A percentile compares a stretch with the other conserved stretches of the same genome.
Evolutionary conservation across 2,888 invertebrate species (phyloP).

Genomic region (Coronaproctus castanopsis): DNA sequence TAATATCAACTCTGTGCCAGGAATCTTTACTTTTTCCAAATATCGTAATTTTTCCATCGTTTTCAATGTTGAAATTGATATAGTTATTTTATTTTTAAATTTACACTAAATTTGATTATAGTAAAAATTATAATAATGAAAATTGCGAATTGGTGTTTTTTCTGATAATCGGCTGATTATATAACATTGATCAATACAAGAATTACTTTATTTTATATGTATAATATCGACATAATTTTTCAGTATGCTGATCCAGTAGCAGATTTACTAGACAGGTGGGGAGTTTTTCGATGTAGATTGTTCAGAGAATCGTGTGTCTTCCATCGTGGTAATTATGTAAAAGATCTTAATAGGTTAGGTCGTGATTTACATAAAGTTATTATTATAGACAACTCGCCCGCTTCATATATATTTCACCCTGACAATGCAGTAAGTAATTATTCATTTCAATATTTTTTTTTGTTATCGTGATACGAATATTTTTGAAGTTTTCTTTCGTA

Average conservation of each 20-base stretch:
- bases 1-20: too few species aligned
- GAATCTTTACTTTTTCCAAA: too few species aligned
- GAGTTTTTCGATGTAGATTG: conserved; percentile 82
- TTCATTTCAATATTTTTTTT: background rate
- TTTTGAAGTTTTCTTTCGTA: background rate
- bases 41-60: too few species aligned
- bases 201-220: too few species aligned
- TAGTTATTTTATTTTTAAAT: too few species aligned
- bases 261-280: conserved; percentile 92
- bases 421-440: conserved; percentile 82
- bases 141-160: too few species aligned
- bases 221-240: too few species aligned
- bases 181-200: too few species aligned
- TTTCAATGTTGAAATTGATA: too few species aligned
- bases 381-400: conserved; percentile 98
- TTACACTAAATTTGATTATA: too few species aligned
- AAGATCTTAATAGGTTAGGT: conserved; percentile 94
- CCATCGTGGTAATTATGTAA: conserved; percentile 98
- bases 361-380: conserved; percentile 89
- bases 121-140: too few species aligned
- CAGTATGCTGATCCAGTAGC: conserved; percentile 99
- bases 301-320: conserved; percentile 99
- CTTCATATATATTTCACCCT: conserved; percentile 99
- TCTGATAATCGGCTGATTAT: too few species aligned
- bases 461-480: background rate